These are phyloP conservation scores for Delichon dasypus DNA, from an alignment of 2,797 vertebrate species.

Conservation along the genomic window DNA sequence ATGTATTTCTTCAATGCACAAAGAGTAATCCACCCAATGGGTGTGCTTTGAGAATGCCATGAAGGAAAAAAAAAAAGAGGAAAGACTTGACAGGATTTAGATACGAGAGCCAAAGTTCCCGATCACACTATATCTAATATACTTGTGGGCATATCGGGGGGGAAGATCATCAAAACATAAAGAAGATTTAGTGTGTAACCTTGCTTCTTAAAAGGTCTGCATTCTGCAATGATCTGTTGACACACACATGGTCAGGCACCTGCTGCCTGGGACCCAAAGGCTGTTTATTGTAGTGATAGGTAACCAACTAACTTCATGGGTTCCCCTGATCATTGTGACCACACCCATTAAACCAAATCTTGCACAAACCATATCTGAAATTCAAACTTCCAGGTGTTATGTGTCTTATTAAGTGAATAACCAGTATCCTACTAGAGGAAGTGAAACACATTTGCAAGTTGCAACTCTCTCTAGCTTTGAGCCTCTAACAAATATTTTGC, in stretches of 20 bases:
- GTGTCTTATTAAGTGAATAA: not conserved
- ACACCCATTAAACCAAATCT: not conserved
- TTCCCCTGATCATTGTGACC: not conserved
- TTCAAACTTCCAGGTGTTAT: not conserved
- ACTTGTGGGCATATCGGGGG: not conserved
- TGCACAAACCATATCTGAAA: not conserved
- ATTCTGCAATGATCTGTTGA: not conserved
- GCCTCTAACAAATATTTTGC: not conserved
- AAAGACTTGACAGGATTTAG: not conserved
- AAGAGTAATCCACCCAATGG: not conserved
- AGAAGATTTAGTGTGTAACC: not conserved
- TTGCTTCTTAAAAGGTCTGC: not conserved
- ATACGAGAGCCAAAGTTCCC: not conserved
- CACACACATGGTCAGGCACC: fast-evolving
- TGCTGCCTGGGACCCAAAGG: not conserved
- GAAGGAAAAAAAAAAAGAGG: not conserved
- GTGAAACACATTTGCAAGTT: not conserved
- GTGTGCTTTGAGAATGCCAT: not conserved
- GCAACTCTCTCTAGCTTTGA: not conserved
- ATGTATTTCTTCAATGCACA: not conserved
- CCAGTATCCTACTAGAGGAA: not conserved
- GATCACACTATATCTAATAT: not conserved
- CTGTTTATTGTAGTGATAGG: not conserved
- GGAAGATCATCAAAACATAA: not conserved
- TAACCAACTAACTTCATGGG: not conserved